Evolutionary conservation across 1,140 invertebrate genomes (phyloP), one percentile per base, ranked within the genome.

Genomic region (Stegodyphus mimosarum): DNA sequence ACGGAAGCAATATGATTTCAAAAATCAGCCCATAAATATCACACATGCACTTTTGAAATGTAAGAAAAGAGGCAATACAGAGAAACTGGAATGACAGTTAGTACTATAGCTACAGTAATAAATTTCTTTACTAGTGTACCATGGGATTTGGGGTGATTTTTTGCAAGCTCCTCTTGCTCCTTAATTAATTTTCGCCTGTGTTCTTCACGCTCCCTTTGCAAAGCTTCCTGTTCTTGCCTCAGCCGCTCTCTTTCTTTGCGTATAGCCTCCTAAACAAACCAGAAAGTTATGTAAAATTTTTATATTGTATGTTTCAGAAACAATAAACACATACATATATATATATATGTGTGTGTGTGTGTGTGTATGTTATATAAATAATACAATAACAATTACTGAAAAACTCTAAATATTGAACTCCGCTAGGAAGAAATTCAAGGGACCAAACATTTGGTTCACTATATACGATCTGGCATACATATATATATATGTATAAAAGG

Each of bases 171-270:
- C 49, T 86, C 83, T 60, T 86, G 73, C 17, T 86, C 83, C n/a
- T 63, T 63, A n/a, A 76, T 67, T 60, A 87, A 88, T 88, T 90
- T 33, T 88, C 87, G 77, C 89, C 90, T 88, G 89, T 91, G 77
- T 87, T 89, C 80, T 89, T 83, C 88, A 89, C 88, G 80, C 89
- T 90, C 50, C 89, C 89, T 77, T 52, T 87, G 48, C 48, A 88
- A 84, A 15, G 69, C 83, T 87, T 88, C 88, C 66, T 88, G 79
- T 48, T 89, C 88, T 86, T 78, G 72, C 13, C 85, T 67, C 6
- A 89, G 70, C 15, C 87, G 70, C 49, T 89, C 89, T 73, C 83
- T 81, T 87, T 89, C 89, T 60, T 86, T 77, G 80, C 89, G 83
- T n/a, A 86, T 72, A 72, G 67, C 75, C 67, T 86, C 83, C 83